These are phyloP conservation scores for Periplaneta americana DNA, from an alignment of 1,140 invertebrate species.

Conservation along the genomic window DNA sequence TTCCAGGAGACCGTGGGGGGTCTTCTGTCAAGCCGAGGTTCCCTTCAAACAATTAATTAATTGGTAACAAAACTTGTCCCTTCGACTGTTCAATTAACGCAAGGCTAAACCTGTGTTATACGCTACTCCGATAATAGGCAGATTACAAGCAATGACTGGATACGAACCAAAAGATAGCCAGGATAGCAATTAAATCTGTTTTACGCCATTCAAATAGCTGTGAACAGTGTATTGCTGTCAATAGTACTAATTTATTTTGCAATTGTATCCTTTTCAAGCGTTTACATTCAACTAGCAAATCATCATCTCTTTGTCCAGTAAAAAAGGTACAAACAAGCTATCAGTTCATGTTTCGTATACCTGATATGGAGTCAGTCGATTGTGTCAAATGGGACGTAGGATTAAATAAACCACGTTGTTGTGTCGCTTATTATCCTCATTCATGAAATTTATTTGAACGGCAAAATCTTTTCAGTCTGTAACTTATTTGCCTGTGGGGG, in stretches of 20 bases:
- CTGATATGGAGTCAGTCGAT: neutral
- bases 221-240: neutral
- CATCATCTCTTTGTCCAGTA: neutral
- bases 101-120: too few relatives aligned
- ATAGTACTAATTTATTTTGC: neutral
- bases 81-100: neutral
- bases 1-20: neutral
- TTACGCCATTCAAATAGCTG: neutral
- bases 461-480: too few relatives aligned
- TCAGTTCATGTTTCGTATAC: neutral
- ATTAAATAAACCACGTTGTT: neutral
- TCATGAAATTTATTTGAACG: too few relatives aligned
- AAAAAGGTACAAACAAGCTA: neutral
- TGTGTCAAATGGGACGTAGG: neutral
- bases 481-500: too few relatives aligned
- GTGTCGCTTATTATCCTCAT: too few relatives aligned
- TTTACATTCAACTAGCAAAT: neutral
- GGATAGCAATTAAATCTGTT: neutral
- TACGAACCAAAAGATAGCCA: neutral
- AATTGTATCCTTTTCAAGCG: neutral
- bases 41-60: neutral
- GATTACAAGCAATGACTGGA: neutral
- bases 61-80: neutral
- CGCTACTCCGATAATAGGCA: neutral
- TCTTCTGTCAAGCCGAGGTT: neutral